Percentiles rank a stretch among this genome's conserved stretches.
Conservation (phyloP, 1,140 invertebrate species). For the Nixonia krombeini region DNA sequence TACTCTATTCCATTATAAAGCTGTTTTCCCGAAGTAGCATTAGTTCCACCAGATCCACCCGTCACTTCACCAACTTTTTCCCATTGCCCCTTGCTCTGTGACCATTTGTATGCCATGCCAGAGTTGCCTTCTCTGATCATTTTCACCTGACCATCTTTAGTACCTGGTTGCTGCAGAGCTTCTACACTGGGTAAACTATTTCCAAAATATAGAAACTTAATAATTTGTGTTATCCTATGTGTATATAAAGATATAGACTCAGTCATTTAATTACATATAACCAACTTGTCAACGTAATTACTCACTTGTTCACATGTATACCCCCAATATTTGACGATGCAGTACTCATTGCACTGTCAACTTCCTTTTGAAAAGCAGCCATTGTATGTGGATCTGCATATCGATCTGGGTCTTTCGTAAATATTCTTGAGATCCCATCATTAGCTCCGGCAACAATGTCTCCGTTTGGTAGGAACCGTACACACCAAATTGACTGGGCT, state of each 20-base stretch:
- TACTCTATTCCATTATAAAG: constrained; percentile 91
- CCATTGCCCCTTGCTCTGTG: constrained; percentile 80
- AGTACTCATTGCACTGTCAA: constrained; percentile 76
- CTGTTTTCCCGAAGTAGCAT: constrained; percentile 79
- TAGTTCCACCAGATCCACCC: constrained; percentile 79
- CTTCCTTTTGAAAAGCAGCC: constrained; percentile 80
- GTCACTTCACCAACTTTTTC: constrained; percentile 91
- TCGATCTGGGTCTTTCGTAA: constrained; percentile 79
- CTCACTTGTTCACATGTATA: constrained; percentile 86
- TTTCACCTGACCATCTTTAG: constrained; percentile 87
- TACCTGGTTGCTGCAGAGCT: constrained; percentile 83
- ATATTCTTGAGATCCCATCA: constrained; percentile 89
- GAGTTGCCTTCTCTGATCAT: constrained; percentile 83
- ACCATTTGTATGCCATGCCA: constrained; percentile 88
- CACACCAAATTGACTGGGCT: constrained; percentile 90
- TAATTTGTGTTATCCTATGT: not conserved
- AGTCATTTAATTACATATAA: no score
- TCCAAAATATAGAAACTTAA: not conserved
- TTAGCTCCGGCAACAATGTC: constrained; percentile 93
- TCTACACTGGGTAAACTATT: constrained; percentile 84
- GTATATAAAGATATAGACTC: no score
- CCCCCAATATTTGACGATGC: constrained; percentile 81
- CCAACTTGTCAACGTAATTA: no score
- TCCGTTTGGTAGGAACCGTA: constrained; percentile 84
- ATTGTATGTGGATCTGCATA: constrained; percentile 77